These are phyloP conservation scores for Chaenodraco wilsoni DNA, from an alignment of 2,797 vertebrate genomes.

Conservation along the genomic window DNA sequence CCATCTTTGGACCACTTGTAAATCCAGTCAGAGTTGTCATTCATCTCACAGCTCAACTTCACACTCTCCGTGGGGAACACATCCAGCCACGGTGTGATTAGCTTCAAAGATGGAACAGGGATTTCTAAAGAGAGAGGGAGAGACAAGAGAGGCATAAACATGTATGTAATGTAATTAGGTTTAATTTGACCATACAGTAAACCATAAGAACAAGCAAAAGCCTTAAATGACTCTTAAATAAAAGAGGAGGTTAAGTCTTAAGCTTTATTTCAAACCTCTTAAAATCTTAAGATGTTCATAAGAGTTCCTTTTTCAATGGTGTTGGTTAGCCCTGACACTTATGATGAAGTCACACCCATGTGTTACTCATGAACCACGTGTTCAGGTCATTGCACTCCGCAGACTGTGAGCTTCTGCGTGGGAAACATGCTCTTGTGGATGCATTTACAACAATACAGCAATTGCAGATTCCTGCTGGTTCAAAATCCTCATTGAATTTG, in stretches of 20 bases:
- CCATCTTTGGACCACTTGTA: slow-evolving; percentile 59
- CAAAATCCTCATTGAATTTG: not conserved
- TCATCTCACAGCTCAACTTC: slow-evolving; percentile 57
- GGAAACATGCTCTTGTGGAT: too few species aligned
- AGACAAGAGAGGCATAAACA: not conserved
- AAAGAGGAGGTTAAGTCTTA: not conserved
- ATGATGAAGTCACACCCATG: too few species aligned
- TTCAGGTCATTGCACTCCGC: too few species aligned
- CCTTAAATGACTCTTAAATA: not conserved
- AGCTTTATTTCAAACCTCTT: not conserved
- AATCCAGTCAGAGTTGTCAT: slow-evolving; percentile 43
- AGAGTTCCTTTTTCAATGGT: too few species aligned
- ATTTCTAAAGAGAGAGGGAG: slow-evolving; percentile 50
- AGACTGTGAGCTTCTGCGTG: too few species aligned
- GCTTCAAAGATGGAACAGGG: slow-evolving; percentile 49
- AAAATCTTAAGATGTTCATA: not conserved
- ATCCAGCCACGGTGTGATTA: slow-evolving; percentile 50
- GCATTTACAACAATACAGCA: too few species aligned
- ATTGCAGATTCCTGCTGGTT: too few species aligned
- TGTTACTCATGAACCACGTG: too few species aligned
- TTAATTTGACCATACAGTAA: not conserved
- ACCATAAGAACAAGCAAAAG: not conserved
- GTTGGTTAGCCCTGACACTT: too few species aligned
- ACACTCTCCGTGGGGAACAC: slow-evolving; percentile 71
- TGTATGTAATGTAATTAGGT: not conserved